A percentile compares a stretch with the other conserved stretches of the same genome.
phyloP scores from a whole-genome alignment of 2,888 invertebrate species.

The Microctonus hyperodae region DNA sequence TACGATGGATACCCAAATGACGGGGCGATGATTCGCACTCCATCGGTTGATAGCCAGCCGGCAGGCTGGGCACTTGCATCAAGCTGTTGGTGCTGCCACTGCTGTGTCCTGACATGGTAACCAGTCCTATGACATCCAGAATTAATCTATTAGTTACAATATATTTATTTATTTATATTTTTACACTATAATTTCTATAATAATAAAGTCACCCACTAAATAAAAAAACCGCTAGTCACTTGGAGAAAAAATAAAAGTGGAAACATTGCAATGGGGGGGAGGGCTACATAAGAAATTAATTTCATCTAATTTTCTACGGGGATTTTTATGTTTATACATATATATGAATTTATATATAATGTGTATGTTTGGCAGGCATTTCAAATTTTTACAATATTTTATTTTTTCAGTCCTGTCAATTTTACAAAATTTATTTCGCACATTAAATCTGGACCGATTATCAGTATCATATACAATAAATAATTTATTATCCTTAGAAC shows the following conservation, averaged over 20 bases:
- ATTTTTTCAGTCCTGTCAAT: slow-evolving; percentile 12
- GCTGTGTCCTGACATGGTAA: slow-evolving; percentile 63
- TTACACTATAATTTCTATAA: slow-evolving; percentile 31
- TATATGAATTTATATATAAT: slow-evolving; percentile 38
- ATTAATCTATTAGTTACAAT: background rate
- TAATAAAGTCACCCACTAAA: slow-evolving; percentile 44
- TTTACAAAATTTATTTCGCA: background rate
- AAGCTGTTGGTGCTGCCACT: slow-evolving; percentile 55
- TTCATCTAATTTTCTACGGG: slow-evolving; percentile 47
- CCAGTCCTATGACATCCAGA: slow-evolving; percentile 59
- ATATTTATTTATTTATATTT: slow-evolving; percentile 18
- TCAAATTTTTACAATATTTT: slow-evolving; percentile 3
- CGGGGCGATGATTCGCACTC: slow-evolving; percentile 78
- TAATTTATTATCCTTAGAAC: background rate
- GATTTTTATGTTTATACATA: slow-evolving; percentile 48
- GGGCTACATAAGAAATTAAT: slow-evolving; percentile 40
- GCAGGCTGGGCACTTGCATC: slow-evolving; percentile 59
- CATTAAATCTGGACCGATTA: background rate
- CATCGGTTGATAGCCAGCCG: slow-evolving; percentile 70
- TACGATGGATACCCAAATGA: slow-evolving; percentile 56
- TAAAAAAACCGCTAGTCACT: slow-evolving; percentile 43
- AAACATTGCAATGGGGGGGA: slow-evolving; percentile 35
- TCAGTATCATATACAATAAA: background rate
- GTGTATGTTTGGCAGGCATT: slow-evolving; percentile 33
- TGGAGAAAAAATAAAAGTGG: slow-evolving; percentile 28